Percentiles rank a stretch among this genome's conserved stretches.
These are phyloP conservation scores for Sitta europaea DNA, from an alignment of 2,113 vertebrate genomes.

Conservation along the genomic window DNA sequence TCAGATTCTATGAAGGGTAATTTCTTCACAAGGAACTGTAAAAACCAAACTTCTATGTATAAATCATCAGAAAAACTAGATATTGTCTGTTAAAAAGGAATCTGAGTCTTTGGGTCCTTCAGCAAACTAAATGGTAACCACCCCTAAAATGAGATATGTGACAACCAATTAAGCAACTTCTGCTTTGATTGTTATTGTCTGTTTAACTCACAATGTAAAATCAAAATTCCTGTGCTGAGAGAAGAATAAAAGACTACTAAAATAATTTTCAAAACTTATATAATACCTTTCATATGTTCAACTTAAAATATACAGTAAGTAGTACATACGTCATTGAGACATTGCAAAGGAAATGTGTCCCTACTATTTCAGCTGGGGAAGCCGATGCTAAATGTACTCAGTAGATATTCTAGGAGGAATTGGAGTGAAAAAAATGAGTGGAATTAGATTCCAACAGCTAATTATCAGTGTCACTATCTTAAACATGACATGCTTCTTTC, in stretches of 20 bases:
- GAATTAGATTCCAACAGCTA: not conserved
- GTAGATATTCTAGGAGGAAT: not conserved
- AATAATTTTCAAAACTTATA: not conserved
- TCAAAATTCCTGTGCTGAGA: not conserved
- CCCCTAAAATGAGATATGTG: not conserved
- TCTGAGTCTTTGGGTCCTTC: not conserved
- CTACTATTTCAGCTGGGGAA: not conserved
- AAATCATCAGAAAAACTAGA: not conserved
- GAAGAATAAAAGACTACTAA: not conserved
- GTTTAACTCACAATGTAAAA: not conserved
- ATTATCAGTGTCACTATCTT: not conserved
- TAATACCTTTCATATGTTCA: not conserved
- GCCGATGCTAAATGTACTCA: not conserved
- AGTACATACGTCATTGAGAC: not conserved
- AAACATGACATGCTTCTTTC: not conserved
- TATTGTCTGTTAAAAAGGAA: not conserved
- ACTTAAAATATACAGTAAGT: not conserved
- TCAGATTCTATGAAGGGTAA: not conserved
- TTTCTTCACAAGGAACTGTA: not conserved
- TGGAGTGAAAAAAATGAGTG: not conserved
- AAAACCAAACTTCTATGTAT: not conserved
- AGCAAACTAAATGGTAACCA: not conserved
- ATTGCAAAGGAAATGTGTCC: not conserved
- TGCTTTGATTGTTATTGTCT: not conserved
- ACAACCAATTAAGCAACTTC: not conserved